Evolutionary conservation across 2,797 vertebrate genomes (phyloP).

Genomic region (Chloroceryle amazona): DNA sequence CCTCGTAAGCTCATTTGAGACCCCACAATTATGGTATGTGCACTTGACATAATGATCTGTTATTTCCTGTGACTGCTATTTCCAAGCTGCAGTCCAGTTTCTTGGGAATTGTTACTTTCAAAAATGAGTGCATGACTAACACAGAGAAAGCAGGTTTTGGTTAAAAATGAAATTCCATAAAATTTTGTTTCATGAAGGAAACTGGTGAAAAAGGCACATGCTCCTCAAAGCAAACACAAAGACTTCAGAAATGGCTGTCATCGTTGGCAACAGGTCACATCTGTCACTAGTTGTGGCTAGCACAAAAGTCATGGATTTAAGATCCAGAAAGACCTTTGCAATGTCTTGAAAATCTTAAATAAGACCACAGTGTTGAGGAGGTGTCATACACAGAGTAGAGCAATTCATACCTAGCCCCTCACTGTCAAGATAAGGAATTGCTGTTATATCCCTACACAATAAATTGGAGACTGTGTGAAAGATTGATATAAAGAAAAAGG

Average conservation of each 20-base stretch:
- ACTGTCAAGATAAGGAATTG: neutral
- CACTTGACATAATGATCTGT: neutral
- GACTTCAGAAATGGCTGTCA: neutral
- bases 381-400: neutral
- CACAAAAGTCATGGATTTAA: neutral
- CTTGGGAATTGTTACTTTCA: neutral
- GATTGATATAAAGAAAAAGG: neutral
- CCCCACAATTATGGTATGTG: neutral
- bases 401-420: neutral
- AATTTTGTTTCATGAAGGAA: neutral
- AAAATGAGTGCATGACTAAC: neutral
- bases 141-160: rapidly evolving
- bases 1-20: neutral
- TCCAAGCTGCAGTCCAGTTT: neutral
- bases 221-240: neutral
- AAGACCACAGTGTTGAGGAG: neutral
- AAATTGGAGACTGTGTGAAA: neutral
- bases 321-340: neutral
- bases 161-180: neutral
- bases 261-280: neutral
- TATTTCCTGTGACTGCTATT: neutral
- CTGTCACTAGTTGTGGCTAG: neutral
- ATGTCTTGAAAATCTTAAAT: neutral
- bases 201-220: neutral
- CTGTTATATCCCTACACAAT: neutral